Percentiles rank a stretch among this genome's conserved stretches.
Conservation (phyloP, 2,113 vertebrate species). For the Tragelaphus strepsiceros region DNA sequence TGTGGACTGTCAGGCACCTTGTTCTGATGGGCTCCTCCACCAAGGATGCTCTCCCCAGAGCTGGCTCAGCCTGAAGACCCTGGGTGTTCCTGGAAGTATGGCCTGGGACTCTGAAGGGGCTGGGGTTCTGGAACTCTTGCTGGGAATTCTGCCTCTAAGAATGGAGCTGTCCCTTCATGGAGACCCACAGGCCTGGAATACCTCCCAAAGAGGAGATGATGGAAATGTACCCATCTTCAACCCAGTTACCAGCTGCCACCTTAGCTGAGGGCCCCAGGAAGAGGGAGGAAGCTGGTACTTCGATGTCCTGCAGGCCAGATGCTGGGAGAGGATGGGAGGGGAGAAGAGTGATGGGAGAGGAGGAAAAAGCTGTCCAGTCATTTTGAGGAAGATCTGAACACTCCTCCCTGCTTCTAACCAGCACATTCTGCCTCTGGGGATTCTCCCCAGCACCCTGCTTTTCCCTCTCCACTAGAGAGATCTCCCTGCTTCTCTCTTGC, state of each 20-base stretch:
- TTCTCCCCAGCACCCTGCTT: background rate
- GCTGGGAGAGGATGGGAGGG: fast-evolving
- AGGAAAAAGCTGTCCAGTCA: background rate
- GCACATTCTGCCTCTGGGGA: background rate
- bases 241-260: background rate
- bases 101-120: background rate
- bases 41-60: background rate
- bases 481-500: background rate
- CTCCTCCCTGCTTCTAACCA: background rate
- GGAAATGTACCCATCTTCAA: background rate
- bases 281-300: background rate
- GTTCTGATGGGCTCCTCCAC: background rate
- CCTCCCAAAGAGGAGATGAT: background rate
- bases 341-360: background rate
- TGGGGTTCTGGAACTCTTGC: background rate
- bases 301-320: background rate
- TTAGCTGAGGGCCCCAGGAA: background rate
- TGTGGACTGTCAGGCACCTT: background rate
- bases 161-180: background rate
- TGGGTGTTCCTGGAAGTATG: background rate
- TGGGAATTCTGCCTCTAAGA: background rate
- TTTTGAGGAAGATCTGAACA: background rate
- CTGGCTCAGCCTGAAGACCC: background rate
- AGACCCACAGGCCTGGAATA: background rate
- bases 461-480: background rate